Base-by-base conservation (phyloP, 2,888 invertebrate species). In the Drosophila cyrtoloma region DNA sequence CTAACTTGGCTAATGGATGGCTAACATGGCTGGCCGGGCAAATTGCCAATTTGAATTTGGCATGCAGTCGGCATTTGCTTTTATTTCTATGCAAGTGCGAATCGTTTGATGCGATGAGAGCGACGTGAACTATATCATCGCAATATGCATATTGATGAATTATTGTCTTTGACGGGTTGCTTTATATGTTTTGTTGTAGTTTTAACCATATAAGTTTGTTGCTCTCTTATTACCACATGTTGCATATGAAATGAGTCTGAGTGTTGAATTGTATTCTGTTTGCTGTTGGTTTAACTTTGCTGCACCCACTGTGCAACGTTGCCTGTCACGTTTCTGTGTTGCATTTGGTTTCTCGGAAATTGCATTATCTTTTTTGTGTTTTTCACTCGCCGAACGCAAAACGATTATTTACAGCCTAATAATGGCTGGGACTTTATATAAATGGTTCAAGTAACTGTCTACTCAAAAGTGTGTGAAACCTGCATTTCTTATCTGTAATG, bases 71-170 rank as follows among this genome's bases (percentile, higher is more conserved):
- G 80, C 81, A 85, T 82, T 79, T 79, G 83, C 70, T 87, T 84
- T 85, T 82, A 84, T 85, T 84, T 84, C 82, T 68, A 52, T 70
- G 72, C 79, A 87, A 87, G 82, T 87, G 88, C 66, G 71, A 69
- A 84, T 84, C 82, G 66, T 82, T 83, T 82, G 79, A 84, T 75
- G 72, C 87, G 85, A 74, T 71, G 72, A 75, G 84, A 82, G 70
- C 82, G 51, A 77, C 58, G 69, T 79, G 70, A 83, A 86, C 82
- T 87, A 84, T 84, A 83, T 82, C 83, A 79, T 83, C 70, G 51
- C 55, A 62, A 35, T 69, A 71, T 77, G 86, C 83, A 80, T 82
- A 69, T 80, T 80, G 79, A 80, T 82, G 79, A 82, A 80, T 80
- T 71, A 66, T 53, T 52, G 33, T 37, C n/a, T 7, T 42, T 35